Conservation (phyloP, 2,888 invertebrate genomes). For the Clanis bilineata region DNA sequence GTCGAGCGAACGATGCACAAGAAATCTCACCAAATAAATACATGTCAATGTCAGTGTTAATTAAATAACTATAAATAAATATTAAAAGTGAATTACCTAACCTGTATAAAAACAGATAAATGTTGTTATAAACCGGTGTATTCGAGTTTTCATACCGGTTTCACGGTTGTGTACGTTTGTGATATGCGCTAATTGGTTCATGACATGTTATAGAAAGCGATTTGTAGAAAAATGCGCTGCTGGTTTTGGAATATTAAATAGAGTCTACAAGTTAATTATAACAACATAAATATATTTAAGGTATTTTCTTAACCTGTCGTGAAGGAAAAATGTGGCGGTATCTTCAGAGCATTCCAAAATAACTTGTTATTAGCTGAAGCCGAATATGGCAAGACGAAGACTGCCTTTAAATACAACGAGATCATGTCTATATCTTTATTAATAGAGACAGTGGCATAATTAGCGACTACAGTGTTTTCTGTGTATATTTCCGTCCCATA, state of each 20-base stretch:
- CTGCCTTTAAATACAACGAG: too few species aligned
- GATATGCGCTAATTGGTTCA: conserved; percentile 6
- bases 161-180: not conserved
- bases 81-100: too few species aligned
- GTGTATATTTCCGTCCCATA: too few species aligned
- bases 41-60: not conserved
- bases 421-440: too few species aligned
- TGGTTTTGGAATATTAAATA: not conserved
- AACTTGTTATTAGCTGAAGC: too few species aligned
- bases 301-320: not conserved
- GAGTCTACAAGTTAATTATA: not conserved
- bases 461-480: too few species aligned
- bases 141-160: not conserved
- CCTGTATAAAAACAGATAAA: not conserved
- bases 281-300: too few species aligned
- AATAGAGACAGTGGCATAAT: too few species aligned
- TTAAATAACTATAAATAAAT: not conserved
- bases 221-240: conserved; percentile 11
- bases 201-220: conserved; percentile 5
- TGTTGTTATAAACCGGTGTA: not conserved
- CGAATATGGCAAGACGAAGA: too few species aligned
- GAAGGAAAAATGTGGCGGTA: too few species aligned
- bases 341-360: too few species aligned
- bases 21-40: not conserved
- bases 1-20: not conserved